These are phyloP conservation scores for Drosophila parthenogenetica DNA, from an alignment of 2,888 invertebrate genomes.

Conservation along the genomic window DNA sequence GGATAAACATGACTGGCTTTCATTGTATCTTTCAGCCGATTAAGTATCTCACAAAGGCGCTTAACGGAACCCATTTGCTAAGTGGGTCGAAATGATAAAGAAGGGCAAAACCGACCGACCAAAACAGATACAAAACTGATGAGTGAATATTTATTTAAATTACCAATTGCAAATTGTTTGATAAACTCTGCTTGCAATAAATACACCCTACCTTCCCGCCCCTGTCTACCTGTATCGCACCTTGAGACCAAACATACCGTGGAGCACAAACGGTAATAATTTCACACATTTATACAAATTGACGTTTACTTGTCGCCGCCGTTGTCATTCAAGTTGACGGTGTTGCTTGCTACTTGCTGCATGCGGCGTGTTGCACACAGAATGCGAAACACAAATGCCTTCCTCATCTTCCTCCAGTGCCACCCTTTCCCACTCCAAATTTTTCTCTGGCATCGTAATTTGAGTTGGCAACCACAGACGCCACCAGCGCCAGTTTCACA, in stretches of 20 bases:
- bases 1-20: neutral
- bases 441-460: constrained; percentile 29
- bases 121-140: neutral
- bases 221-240: constrained; percentile 50
- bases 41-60: constrained; percentile 39
- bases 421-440: neutral
- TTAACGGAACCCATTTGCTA: constrained; percentile 54
- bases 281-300: constrained; percentile 68
- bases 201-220: neutral
- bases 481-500: constrained; percentile 2
- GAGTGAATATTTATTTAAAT: constrained; percentile 61
- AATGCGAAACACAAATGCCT: constrained; percentile 5
- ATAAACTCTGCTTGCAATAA: neutral
- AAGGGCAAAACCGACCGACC: constrained; percentile 19
- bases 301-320: constrained; percentile 60
- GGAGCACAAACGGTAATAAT: constrained; percentile 57
- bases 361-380: neutral
- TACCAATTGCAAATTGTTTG: constrained; percentile 9
- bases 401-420: neutral
- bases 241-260: constrained; percentile 8
- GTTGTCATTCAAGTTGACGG: constrained; percentile 59
- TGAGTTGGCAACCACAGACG: constrained; percentile 54
- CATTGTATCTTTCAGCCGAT: neutral
- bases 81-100: neutral
- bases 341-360: constrained; percentile 21